Evolutionary conservation across 2,113 vertebrate genomes (phyloP).

Genomic region (Microtus oregoni): DNA sequence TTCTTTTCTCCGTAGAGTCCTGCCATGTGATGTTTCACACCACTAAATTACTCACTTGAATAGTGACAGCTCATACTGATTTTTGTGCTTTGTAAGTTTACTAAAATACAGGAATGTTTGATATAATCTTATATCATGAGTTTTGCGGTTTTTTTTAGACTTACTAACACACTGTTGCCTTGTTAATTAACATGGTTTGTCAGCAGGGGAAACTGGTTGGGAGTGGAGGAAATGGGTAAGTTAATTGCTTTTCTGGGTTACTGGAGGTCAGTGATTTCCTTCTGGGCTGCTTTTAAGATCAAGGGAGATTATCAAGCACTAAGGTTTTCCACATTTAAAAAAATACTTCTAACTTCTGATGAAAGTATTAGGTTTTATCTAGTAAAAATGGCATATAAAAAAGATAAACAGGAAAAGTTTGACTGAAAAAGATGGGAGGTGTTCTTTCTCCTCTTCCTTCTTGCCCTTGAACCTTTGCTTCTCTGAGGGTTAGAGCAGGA

Average conservation of each 20-base stretch:
- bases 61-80: constrained; percentile 2
- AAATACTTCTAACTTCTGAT: constrained; percentile 39
- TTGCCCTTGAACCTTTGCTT: background rate
- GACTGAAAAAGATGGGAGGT: background rate
- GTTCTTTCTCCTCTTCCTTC: background rate
- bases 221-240: background rate
- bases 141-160: constrained; percentile 48
- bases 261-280: constrained; percentile 21
- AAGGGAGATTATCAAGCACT: constrained; percentile 13
- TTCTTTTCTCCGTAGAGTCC: constrained; percentile 34
- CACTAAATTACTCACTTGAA: background rate
- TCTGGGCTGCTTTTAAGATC: constrained; percentile 23
- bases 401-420: background rate
- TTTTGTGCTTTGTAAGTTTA: constrained; percentile 63
- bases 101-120: constrained; percentile 56
- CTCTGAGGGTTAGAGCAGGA: background rate
- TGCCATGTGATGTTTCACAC: background rate
- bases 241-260: background rate
- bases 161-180: constrained; percentile 2
- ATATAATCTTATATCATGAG: constrained; percentile 42
- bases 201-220: background rate
- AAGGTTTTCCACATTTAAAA: constrained; percentile 41
- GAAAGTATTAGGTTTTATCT: background rate
- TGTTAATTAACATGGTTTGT: constrained; percentile 1
- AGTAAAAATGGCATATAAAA: constrained; percentile 9